A percentile compares a stretch with the other conserved stretches of the same genome.
Evolutionary conservation across 2,797 vertebrate species (phyloP).

Genomic region (Takifugu rubripes): DNA sequence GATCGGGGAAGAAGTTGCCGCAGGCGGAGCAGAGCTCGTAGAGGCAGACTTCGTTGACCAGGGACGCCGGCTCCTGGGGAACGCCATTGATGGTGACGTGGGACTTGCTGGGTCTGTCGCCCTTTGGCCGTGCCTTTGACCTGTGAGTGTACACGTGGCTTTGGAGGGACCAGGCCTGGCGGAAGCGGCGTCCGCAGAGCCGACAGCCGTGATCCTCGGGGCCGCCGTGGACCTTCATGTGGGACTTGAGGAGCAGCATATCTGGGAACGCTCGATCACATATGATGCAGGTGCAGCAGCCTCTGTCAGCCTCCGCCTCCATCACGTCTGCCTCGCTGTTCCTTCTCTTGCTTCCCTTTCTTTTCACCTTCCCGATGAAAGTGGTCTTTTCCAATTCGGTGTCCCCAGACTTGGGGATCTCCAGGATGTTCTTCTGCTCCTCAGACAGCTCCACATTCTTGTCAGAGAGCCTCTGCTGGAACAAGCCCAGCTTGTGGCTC

Average conservation of each 20-base stretch:
- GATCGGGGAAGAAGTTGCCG: constrained; percentile 91
- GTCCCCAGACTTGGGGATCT: constrained; percentile 77
- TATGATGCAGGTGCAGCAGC: constrained; percentile 84
- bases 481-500: constrained; percentile 89
- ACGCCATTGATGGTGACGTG: constrained; percentile 89
- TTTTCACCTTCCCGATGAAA: constrained; percentile 82
- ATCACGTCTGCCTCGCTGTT: constrained; percentile 44
- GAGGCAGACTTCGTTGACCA: constrained; percentile 85
- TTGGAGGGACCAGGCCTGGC: constrained; percentile 97
- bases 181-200: constrained; percentile 94
- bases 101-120: constrained; percentile 70
- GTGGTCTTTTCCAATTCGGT: constrained; percentile 77
- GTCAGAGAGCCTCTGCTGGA: constrained; percentile 76
- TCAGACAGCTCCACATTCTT: constrained; percentile 75
- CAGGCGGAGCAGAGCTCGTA: constrained; percentile 95
- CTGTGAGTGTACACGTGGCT: constrained; percentile 98
- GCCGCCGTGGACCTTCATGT: constrained; percentile 92
- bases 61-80: constrained; percentile 81
- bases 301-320: constrained; percentile 54
- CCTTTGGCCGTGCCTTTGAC: constrained; percentile 80
- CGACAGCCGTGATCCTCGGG: constrained; percentile 94
- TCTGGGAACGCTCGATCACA: constrained; percentile 93
- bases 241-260: constrained; percentile 90
- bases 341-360: constrained; percentile 82
- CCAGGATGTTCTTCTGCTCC: constrained; percentile 68